Base-by-base conservation (phyloP, 2,888 invertebrate genomes). In the Melieria omissa region DNA sequence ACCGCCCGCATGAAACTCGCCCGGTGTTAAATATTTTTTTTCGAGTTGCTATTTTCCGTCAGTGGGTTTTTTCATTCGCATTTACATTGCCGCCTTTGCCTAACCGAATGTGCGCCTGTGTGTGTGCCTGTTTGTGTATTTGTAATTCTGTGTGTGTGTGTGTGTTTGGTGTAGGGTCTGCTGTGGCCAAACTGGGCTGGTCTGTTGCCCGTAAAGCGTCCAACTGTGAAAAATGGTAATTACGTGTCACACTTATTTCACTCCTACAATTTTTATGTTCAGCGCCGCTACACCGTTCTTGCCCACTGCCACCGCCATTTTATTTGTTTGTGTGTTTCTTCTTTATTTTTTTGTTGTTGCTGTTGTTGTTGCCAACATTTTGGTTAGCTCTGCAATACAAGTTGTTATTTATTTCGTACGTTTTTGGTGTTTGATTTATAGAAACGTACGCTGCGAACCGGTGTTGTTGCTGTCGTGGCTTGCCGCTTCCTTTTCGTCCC, bases 211-310 rank as follows among this genome's bases (percentile, higher is more conserved):
- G 62, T 68, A 49, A 73, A 71, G 74, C 74, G 71, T 74, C 66
- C 65, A 70, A 72, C 68, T 63, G 72, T 74, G 72, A 71, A 70
- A 74, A 70, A 74, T 74, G 65, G 70, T 74, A 73, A 74, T 74
- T 74, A 74, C 72, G 72, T 74, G 71, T 74, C 72, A 71, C 72
- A 74, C 70, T 67, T 74, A 63, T 65, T 68, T 65, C 68, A 52
- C 62, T 63, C 46, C 46, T 45, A 47, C 14, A 14, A 16, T 66
- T 66, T 29, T 58, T 58, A 4, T 68, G 42, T 55, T 45, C 57
- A 41, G 9, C 41, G 29, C 29, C 2, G 29, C 29, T 29, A 29
- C 41, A 29, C 41, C 58, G 58, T 41, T 58, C 8, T 2, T 29
- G 29, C 29, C 29, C 29, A 29, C 29, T 29, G 29, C 29, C 29